Percentiles rank a stretch among this genome's conserved stretches.
These are phyloP conservation scores for Drosophila rufa DNA, from an alignment of 1,140 invertebrate genomes.

Conservation along the genomic window DNA sequence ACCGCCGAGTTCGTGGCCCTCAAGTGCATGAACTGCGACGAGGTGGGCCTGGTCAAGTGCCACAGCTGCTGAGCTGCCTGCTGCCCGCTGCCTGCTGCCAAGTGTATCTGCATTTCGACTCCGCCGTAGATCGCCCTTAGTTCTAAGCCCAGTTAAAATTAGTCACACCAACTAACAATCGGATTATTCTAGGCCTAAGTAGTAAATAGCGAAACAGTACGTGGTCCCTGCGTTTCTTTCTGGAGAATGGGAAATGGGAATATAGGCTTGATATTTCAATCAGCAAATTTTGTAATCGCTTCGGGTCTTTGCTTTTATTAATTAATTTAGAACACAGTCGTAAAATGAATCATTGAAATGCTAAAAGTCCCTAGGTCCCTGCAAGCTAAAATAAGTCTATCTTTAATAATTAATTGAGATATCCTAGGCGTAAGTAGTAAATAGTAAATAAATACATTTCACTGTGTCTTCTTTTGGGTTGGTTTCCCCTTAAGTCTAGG, in stretches of 20 bases:
- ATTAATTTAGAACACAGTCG: no score
- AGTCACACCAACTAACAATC: slow-evolving; percentile 48
- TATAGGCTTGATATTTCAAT: not conserved
- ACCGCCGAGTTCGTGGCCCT: slow-evolving; percentile 96
- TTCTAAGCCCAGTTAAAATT: slow-evolving; percentile 62
- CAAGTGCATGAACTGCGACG: slow-evolving; percentile 98
- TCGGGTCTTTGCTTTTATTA: not conserved
- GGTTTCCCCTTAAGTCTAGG: not conserved
- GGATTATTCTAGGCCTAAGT: slow-evolving; percentile 57
- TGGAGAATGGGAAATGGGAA: not conserved
- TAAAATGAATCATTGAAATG: not conserved
- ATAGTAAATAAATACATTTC: slow-evolving; percentile 28
- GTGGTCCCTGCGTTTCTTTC: slow-evolving; percentile 4
- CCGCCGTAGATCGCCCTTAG: slow-evolving; percentile 6
- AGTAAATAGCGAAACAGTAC: slow-evolving; percentile 54
- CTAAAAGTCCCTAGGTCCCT: slow-evolving; percentile 1
- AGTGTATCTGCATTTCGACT: slow-evolving; percentile 9
- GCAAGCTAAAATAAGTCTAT: slow-evolving; percentile 50
- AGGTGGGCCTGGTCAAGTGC: slow-evolving; percentile 96
- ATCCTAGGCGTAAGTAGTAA: slow-evolving; percentile 65
- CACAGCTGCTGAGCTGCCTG: slow-evolving; percentile 88
- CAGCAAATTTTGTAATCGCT: not conserved
- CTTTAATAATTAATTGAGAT: slow-evolving; percentile 21
- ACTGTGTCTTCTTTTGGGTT: slow-evolving; percentile 8
- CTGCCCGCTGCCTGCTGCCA: not conserved